Base-by-base conservation (phyloP, 2,113 vertebrate species). In the Brienomyrus longianalis region DNA sequence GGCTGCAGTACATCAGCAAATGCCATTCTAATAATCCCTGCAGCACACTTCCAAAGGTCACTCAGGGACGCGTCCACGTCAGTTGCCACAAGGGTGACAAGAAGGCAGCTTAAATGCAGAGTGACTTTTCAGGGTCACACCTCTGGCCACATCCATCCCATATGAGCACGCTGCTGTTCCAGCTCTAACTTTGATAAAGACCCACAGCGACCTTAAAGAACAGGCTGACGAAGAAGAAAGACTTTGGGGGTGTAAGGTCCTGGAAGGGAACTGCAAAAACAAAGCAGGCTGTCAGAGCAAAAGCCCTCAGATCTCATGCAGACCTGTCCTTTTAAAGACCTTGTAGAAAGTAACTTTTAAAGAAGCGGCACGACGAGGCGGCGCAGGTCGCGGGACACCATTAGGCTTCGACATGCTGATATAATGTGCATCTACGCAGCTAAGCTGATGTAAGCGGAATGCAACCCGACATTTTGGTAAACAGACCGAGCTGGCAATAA, bases 371-470 rank as follows among this genome's bases (percentile, higher is more conserved):
- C 15, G 10, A 2, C 31, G 13, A 52, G 21, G 17, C 50, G 27
- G 43, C 11, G 23, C 23, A 9, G 3, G 5, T 7, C 13, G 15
- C 8, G 15, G 51, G 21, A 45, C 17, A n/a, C 31, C 27, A 85
- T 56, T 8, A n/a, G 50, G 80, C 13, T 10, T 3, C 19, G 31
- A 84, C 52, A 59, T 10, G 35, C 54, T 11, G 51, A 62, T 51
- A 89, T 86, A 86, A 62, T 56, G 74, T 45, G 43, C 66, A 88
- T 74, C 31, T 89, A 59, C 47, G 56, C 54, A 50, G 39, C n/a
- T 39, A 27, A 88, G 88, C 54, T 92, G 88, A 91, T 77, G 85
- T 89, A 92, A 91, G 13, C 7, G 43, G 39, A 45, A 87, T n/a
- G 50, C 70, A 92, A 91, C 87, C 80, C 1, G 52, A 90, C 51